Evolutionary conservation across 1,140 invertebrate species (phyloP), one percentile per base, ranked within the genome.

Genomic region (Drosophila leontia): DNA sequence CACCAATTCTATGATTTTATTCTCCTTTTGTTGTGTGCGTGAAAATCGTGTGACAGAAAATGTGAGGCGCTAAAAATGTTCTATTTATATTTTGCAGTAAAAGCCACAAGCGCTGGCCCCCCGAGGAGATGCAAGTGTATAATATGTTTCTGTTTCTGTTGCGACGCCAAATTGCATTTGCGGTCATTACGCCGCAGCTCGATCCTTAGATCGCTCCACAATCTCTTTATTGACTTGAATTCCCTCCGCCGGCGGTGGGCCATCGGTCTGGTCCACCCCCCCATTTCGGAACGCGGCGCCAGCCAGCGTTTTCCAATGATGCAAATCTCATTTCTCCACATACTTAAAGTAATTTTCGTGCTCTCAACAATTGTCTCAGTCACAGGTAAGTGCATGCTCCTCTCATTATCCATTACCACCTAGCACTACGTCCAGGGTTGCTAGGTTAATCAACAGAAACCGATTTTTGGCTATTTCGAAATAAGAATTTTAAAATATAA

Each of bases 291-390:
- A 55, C 57, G 53, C 53, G 53, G 53, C 53, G 35, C 42, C 29
- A 48, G 8, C n/a, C 29, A 48, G 61, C 76, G 64, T 79, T 76
- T 75, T 72, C 60, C 39, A 85, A 88, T 85, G 82, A 88, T 88
- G 85, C 85, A 65, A 88, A 79, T 85, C 70, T 75, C 74, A 81
- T 81, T 77, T 76, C 67, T 78, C 68, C 63, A 65, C 68, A 75
- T 91, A 76, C 44, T 92, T n/a, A 77, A 91, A 90, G 88, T 92
- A 92, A 91, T 92, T 87, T 92, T 92, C 91, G 78, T 92, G 91
- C 91, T 92, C 64, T 92, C 91, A 92, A 92, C 91, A 92, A 92
- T 92, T 91, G 91, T 92, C 91, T 42, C 74, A 67, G 91, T 92
- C 53, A 92, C 91, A 91, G 87, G 91, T 92, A 79, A 82, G 82